Evolutionary conservation across 2,888 invertebrate genomes (phyloP).

Genomic region (Ochlodes sylvanus): DNA sequence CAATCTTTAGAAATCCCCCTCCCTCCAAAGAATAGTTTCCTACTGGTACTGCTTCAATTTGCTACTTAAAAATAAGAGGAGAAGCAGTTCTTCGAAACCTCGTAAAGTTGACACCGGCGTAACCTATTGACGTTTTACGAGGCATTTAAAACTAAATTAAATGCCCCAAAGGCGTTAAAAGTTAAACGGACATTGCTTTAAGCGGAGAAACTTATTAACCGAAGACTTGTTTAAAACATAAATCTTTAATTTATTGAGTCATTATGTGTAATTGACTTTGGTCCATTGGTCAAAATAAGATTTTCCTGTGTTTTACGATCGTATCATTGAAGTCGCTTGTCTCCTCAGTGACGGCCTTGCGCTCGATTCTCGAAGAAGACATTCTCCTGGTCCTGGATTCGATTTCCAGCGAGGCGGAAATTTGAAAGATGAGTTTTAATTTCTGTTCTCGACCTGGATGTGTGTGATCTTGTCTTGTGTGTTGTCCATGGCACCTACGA

Average conservation of each 20-base stretch:
- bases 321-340: too few relatives aligned
- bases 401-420: too few relatives aligned
- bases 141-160: slow-evolving; percentile 51
- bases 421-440: too few relatives aligned
- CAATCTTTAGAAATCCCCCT: too few relatives aligned
- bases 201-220: slow-evolving; percentile 28
- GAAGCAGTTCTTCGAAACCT: neutral
- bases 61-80: neutral
- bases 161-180: slow-evolving; percentile 40
- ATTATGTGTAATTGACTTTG: neutral
- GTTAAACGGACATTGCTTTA: slow-evolving; percentile 34
- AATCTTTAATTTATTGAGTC: slow-evolving; percentile 30
- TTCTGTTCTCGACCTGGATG: too few relatives aligned
- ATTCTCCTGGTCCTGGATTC: too few relatives aligned
- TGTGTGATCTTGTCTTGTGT: too few relatives aligned
- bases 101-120: slow-evolving; percentile 16
- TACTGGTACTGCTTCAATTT: too few relatives aligned
- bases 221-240: slow-evolving; percentile 13
- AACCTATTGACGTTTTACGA: slow-evolving; percentile 47
- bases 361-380: too few relatives aligned
- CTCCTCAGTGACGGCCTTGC: too few relatives aligned
- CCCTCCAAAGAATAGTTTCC: too few relatives aligned
- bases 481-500: too few relatives aligned
- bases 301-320: neutral
- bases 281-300: slow-evolving; percentile 2